These are phyloP conservation scores for Lepidurus apus DNA, from an alignment of 1,140 invertebrate species.

Conservation along the genomic window DNA sequence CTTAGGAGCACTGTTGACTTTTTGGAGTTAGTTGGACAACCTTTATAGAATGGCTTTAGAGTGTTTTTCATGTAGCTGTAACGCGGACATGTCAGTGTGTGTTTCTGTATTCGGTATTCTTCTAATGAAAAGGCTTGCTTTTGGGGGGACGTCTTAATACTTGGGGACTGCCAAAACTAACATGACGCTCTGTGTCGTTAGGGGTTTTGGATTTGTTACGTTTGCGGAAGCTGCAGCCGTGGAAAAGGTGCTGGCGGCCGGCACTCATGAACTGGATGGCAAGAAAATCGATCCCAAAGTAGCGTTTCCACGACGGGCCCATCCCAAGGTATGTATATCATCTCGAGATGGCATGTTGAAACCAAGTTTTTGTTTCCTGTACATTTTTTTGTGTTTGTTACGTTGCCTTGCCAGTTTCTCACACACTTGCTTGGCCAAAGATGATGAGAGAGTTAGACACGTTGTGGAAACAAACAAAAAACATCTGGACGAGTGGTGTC, in stretches of 20 bases:
- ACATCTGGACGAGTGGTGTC: no score
- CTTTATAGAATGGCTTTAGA: no score
- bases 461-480: no score
- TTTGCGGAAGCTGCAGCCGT: constrained; percentile 87
- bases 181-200: constrained; percentile 43
- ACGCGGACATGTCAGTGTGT: not conserved
- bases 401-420: not conserved
- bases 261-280: constrained; percentile 87
- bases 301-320: constrained; percentile 96
- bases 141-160: not conserved
- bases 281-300: constrained; percentile 99
- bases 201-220: constrained; percentile 96
- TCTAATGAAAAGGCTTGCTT: not conserved
- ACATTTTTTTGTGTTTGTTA: not conserved
- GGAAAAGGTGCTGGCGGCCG: constrained; percentile 89
- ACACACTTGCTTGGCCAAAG: not conserved
- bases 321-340: constrained; percentile 77
- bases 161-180: not conserved
- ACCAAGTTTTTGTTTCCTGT: constrained; percentile 33
- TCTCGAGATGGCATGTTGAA: not conserved
- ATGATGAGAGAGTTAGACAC: no score
- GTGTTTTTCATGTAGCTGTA: no score
- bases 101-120: not conserved
- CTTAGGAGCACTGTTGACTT: no score
- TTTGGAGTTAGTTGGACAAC: no score